A percentile compares a stretch with the other conserved stretches of the same genome.
Conservation (phyloP, 2,113 vertebrate species). For the Ramphastos sulfuratus region DNA sequence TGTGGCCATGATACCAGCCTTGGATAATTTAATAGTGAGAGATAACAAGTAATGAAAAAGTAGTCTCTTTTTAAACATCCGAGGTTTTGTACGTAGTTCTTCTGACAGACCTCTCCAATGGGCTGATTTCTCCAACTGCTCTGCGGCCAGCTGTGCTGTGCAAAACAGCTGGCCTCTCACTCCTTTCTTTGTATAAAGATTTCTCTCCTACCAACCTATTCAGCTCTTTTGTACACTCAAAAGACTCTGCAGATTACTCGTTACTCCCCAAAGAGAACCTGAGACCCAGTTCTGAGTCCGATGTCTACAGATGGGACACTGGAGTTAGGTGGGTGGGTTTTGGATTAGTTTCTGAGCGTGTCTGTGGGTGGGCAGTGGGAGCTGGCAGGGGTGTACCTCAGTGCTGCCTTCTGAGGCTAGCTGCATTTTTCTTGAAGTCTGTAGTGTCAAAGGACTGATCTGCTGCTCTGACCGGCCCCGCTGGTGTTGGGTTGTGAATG, state of each 20-base stretch:
- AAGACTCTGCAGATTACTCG: neutral
- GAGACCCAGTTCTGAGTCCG: neutral
- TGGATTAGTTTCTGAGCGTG: neutral
- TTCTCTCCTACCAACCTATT: neutral
- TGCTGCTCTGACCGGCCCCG: neutral
- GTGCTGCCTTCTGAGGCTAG: neutral
- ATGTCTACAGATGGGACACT: neutral
- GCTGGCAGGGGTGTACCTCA: neutral
- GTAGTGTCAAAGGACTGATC: neutral
- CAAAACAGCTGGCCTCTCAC: neutral
- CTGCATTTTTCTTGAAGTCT: neutral
- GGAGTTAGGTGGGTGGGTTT: neutral
- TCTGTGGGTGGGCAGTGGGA: neutral
- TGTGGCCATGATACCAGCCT: slow-evolving; percentile 23
- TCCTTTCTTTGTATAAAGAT: slow-evolving; percentile 40
- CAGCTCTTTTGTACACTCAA: neutral
- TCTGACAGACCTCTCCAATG: neutral
- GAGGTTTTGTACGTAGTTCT: slow-evolving; percentile 50
- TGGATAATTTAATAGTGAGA: slow-evolving; percentile 23
- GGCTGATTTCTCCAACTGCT: slow-evolving; percentile 5
- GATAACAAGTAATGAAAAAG: slow-evolving; percentile 23
- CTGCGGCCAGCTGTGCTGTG: neutral
- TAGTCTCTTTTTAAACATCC: slow-evolving; percentile 10
- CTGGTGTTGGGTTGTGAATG: neutral
- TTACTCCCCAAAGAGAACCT: neutral